These are phyloP conservation scores for Anguilla rostrata DNA, from an alignment of 2,113 vertebrate species.

Conservation along the genomic window DNA sequence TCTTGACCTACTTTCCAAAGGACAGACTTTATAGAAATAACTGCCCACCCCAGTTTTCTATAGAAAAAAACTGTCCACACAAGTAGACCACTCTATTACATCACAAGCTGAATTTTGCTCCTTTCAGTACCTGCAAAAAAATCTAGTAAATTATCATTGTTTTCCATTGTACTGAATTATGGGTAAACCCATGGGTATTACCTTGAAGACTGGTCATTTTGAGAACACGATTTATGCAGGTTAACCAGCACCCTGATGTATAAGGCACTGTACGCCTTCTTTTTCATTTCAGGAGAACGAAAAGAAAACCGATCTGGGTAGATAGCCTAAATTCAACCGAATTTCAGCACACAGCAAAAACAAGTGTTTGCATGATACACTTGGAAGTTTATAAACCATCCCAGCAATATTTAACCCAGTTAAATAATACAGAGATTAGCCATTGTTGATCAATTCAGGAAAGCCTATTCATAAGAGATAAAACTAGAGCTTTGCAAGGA, in stretches of 20 bases:
- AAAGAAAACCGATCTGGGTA: not conserved
- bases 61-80: constrained; percentile 20
- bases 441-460: constrained; percentile 17
- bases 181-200: constrained; percentile 73
- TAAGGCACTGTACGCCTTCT: constrained; percentile 52
- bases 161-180: constrained; percentile 25
- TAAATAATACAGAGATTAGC: constrained; percentile 26
- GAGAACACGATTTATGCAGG: constrained; percentile 71
- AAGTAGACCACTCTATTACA: constrained; percentile 13
- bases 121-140: not conserved
- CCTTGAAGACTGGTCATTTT: constrained; percentile 72
- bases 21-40: constrained; percentile 55
- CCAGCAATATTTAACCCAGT: not conserved
- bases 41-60: constrained; percentile 6
- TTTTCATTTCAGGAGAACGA: constrained; percentile 57
- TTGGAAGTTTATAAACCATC: constrained; percentile 2
- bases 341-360: constrained; percentile 15
- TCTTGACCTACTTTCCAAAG: constrained; percentile 64
- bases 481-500: not conserved
- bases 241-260: constrained; percentile 76
- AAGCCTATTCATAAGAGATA: constrained; percentile 19
- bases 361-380: not conserved
- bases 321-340: not conserved
- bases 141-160: not conserved
- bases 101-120: constrained; percentile 25